phyloP scores from a whole-genome alignment of 1,140 invertebrate genomes.

The Cydia strobilella region DNA sequence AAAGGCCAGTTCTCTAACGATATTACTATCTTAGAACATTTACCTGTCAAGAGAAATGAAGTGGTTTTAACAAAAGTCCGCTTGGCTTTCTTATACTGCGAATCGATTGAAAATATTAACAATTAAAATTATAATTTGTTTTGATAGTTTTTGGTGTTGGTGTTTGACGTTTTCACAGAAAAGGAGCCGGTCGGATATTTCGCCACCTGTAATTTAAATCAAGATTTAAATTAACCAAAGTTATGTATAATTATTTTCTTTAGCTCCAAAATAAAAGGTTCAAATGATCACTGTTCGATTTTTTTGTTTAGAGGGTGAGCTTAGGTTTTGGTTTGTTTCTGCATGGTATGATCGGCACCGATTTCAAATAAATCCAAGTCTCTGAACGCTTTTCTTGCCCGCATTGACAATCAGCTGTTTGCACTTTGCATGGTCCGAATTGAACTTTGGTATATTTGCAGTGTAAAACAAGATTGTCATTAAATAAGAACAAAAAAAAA shows the following conservation, averaged over 20 bases:
- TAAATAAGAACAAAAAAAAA: too few relatives aligned
- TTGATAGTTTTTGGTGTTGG: not conserved
- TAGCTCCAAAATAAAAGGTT: too few relatives aligned
- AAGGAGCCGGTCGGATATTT: too few relatives aligned
- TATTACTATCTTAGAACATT: not conserved
- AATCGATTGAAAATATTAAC: not conserved
- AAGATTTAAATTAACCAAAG: too few relatives aligned
- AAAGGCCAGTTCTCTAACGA: not conserved
- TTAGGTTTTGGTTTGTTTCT: too few relatives aligned
- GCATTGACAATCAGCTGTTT: conserved; percentile 6
- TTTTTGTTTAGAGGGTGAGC: too few relatives aligned
- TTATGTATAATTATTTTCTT: too few relatives aligned
- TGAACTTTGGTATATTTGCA: not conserved
- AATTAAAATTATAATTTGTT: not conserved
- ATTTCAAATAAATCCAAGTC: not conserved
- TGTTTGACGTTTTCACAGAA: not conserved
- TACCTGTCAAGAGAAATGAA: not conserved
- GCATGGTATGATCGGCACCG: not conserved
- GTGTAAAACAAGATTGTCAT: too few relatives aligned
- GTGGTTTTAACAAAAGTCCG: not conserved
- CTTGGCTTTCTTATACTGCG: not conserved
- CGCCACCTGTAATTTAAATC: too few relatives aligned
- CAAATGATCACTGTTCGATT: too few relatives aligned
- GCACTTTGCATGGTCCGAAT: not conserved
- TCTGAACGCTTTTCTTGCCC: not conserved